These are phyloP conservation scores for Megaceryle maxima DNA, from an alignment of 2,113 vertebrate species.

Conservation along the genomic window DNA sequence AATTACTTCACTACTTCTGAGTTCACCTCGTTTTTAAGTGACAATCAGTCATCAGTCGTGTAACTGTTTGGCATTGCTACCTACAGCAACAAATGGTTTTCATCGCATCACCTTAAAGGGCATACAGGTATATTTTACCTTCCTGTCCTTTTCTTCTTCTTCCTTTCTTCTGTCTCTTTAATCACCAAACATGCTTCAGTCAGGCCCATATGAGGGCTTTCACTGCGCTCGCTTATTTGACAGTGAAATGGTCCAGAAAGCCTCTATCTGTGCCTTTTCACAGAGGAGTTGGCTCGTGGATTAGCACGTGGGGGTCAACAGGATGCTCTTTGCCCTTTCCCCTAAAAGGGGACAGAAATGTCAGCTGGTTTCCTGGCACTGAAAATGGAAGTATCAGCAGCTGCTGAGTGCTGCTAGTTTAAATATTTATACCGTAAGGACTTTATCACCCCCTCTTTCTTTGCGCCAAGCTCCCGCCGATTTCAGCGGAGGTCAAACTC, in stretches of 20 bases:
- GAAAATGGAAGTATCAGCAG: conserved; percentile 20
- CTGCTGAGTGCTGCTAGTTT: neutral
- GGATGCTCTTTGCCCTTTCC: conserved; percentile 3
- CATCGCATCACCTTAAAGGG: neutral
- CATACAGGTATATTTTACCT: neutral
- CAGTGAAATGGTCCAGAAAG: neutral
- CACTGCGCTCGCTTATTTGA: neutral
- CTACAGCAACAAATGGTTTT: neutral
- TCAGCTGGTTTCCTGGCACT: conserved; percentile 19
- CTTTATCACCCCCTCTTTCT: neutral
- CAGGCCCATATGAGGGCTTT: neutral
- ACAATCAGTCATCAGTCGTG: neutral
- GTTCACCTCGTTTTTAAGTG: neutral
- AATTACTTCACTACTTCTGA: neutral
- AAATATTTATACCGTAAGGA: conserved; percentile 23
- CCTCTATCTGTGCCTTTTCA: neutral
- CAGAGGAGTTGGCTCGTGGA: neutral
- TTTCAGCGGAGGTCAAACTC: neutral
- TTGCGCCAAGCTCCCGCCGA: rapidly evolving
- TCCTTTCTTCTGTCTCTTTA: neutral
- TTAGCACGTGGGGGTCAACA: neutral
- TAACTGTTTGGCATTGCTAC: neutral
- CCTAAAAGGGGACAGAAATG: neutral
- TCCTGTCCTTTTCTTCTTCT: neutral
- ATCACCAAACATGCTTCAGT: neutral